A percentile compares a stretch with the other conserved stretches of the same genome.
phyloP scores from a whole-genome alignment of 2,113 vertebrate genomes.

The Lagopus leucura region DNA sequence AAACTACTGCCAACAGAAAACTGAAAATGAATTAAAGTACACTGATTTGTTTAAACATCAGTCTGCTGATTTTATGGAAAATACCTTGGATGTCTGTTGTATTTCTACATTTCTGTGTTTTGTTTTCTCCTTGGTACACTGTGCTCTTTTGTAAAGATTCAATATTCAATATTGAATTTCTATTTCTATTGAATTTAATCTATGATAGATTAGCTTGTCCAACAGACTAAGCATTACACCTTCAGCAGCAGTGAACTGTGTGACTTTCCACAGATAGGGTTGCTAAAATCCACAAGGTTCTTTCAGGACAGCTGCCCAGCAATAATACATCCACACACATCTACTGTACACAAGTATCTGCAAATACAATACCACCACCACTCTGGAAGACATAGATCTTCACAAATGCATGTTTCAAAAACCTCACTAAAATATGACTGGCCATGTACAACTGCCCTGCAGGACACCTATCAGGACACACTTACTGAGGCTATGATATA shows the following conservation, averaged over 20 bases:
- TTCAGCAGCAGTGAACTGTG: not conserved
- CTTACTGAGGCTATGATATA: not conserved
- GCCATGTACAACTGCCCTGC: not conserved
- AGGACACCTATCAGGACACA: not conserved
- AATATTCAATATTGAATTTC: not conserved
- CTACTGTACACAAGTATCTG: not conserved
- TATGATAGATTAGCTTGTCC: not conserved
- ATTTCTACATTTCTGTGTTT: not conserved
- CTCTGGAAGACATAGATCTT: not conserved
- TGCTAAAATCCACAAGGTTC: not conserved
- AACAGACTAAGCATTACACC: not conserved
- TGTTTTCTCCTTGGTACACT: not conserved
- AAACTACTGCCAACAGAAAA: slow-evolving; percentile 21
- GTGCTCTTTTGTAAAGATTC: not conserved
- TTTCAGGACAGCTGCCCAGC: not conserved
- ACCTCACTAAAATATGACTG: not conserved
- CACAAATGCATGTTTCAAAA: not conserved
- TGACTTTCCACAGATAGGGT: not conserved
- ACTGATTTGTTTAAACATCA: slow-evolving; percentile 17
- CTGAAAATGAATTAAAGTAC: slow-evolving; percentile 17
- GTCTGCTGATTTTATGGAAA: not conserved
- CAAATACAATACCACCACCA: not conserved
- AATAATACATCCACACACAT: not conserved
- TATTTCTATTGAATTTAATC: too few species aligned
- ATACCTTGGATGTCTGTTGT: not conserved